Base-by-base conservation (phyloP, 2,888 invertebrate genomes). In the Omphaloscelis lunosa region DNA sequence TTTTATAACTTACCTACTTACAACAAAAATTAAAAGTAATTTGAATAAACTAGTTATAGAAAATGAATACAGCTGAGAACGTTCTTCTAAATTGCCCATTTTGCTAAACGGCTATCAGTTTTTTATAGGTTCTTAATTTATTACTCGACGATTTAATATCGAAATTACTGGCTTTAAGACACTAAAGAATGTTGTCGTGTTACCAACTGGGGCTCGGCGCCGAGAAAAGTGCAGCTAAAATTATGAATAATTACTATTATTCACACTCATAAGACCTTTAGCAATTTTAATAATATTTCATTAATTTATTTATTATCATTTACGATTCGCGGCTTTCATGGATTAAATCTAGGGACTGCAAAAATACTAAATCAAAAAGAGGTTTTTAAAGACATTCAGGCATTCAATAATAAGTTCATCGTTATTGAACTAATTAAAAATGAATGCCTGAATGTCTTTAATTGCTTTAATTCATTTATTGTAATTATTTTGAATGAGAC, bases 221-320 rank as follows among this genome's bases (percentile, higher is more conserved):
- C 77, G 81, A 82, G 89, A 88, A 89, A 91, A 87, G 68, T 78
- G 80, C 86, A 81, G 80, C 84, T 86, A 80, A 87, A 88, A 89
- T 90, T 88, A 89, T 89, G 88, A 85, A 82, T 84, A 90, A 90
- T 89, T 84, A 86, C 87, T 82, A 77, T 89, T 88, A 87, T 88
- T 77, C 77, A 48, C 67, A 78, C 79, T 85, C 77, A 82, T 83
- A 67, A 77, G 48, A 79, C 75, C 72, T 80, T 77, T 72, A 82
- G 86, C 74, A 71, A 80, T 85, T 87, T 89, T 88, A 88, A 88
- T 89, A 89, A 87, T 87, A 85, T 80, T 79, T 71, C 53, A 73
- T 79, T 87, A 85, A 90, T 89, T 88, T 88, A 90, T 88, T 83
- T 74, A 73, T 12, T 45, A n/a, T n/a, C 23, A 27, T 65, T 80